A percentile compares a stretch with the other conserved stretches of the same genome.
These are phyloP conservation scores for Apantesis nais DNA, from an alignment of 2,888 invertebrate species.

Conservation along the genomic window DNA sequence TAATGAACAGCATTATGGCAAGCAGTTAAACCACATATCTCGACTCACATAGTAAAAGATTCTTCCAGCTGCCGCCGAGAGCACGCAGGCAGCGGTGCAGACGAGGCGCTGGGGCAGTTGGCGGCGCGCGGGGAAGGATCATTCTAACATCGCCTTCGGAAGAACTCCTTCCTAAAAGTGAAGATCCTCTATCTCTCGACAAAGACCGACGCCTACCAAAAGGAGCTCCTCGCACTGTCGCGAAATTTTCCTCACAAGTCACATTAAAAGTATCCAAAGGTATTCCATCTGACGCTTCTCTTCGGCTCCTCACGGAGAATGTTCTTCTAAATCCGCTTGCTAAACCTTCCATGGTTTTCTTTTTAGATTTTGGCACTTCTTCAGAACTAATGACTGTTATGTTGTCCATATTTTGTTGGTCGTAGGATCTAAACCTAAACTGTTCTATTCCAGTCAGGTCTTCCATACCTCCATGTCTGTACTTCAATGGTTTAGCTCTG, in stretches of 20 bases:
- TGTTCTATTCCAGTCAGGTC: constrained; percentile 74
- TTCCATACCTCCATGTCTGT: constrained; percentile 76
- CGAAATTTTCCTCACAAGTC: constrained; percentile 72
- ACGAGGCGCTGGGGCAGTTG: constrained; percentile 76
- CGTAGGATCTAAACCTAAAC: constrained; percentile 64
- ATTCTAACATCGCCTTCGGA: constrained; percentile 89
- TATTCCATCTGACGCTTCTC: constrained; percentile 73
- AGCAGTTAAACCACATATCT: constrained; percentile 58
- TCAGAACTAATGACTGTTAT: constrained; percentile 81
- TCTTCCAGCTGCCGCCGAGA: constrained; percentile 92
- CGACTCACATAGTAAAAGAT: constrained; percentile 91
- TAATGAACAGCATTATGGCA: constrained; percentile 32
- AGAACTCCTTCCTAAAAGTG: constrained; percentile 87
- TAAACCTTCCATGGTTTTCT: constrained; percentile 76
- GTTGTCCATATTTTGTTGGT: constrained; percentile 71
- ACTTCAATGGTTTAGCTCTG: constrained; percentile 69
- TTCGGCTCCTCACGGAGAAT: constrained; percentile 74
- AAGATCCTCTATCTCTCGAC: constrained; percentile 81
- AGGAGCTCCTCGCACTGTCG: constrained; percentile 77
- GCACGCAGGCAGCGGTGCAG: constrained; percentile 90
- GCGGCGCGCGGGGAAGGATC: constrained; percentile 70
- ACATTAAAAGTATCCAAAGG: constrained; percentile 76
- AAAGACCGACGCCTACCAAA: constrained; percentile 78
- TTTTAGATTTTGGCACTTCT: constrained; percentile 73
- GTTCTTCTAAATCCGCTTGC: constrained; percentile 78